These are phyloP conservation scores for Dryoscopus gambensis DNA, from an alignment of 2,113 vertebrate species.

Conservation along the genomic window DNA sequence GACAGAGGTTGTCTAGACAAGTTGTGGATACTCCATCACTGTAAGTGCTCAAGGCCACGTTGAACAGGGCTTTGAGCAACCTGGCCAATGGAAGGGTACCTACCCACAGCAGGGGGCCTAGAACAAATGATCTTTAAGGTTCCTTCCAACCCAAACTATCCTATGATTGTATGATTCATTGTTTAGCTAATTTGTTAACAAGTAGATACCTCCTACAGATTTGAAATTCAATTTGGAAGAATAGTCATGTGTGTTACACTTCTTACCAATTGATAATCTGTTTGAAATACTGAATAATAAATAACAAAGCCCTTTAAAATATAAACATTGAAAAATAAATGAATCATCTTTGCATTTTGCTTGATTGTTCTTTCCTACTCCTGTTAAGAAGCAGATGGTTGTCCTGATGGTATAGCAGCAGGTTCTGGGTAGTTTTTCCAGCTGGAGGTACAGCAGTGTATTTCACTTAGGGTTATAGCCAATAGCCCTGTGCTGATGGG, in stretches of 20 bases:
- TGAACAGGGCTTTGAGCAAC: background rate
- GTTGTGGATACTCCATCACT: too few species aligned
- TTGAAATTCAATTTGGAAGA: background rate
- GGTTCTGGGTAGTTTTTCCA: background rate
- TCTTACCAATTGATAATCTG: background rate
- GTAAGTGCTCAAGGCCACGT: background rate
- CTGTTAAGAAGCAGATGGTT: conserved; percentile 6
- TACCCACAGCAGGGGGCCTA: background rate
- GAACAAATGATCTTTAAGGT: background rate
- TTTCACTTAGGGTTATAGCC: background rate
- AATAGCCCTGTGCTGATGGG: background rate
- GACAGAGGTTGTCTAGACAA: background rate
- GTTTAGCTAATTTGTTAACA: background rate
- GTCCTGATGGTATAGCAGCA: background rate
- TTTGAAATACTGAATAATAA: background rate
- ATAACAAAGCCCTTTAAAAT: background rate
- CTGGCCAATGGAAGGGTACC: background rate
- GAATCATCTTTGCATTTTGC: background rate
- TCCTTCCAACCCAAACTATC: background rate
- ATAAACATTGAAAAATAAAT: background rate
- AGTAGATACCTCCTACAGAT: background rate
- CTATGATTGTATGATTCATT: background rate
- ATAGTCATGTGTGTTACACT: background rate
- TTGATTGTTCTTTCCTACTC: background rate
- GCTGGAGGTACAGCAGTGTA: background rate